phyloP scores from a whole-genome alignment of 2,113 vertebrate genomes.

The Nestor notabilis region DNA sequence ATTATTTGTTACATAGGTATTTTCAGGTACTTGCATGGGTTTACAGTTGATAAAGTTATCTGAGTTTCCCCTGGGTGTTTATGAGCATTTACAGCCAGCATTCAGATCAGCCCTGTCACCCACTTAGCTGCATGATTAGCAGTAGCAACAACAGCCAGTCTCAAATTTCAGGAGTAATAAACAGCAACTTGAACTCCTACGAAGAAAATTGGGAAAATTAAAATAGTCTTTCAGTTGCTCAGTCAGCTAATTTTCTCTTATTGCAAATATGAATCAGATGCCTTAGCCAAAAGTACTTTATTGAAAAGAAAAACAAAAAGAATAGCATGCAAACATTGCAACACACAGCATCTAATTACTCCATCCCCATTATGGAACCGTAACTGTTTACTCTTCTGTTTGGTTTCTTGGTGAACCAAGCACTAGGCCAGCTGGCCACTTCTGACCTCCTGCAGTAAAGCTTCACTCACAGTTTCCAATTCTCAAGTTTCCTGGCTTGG shows the following conservation, averaged over 20 bases:
- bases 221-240: constrained; percentile 38
- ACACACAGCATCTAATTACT: constrained; percentile 36
- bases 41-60: neutral
- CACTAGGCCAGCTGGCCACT: neutral
- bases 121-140: neutral
- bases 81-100: neutral
- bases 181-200: neutral
- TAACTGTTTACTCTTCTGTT: constrained; percentile 12
- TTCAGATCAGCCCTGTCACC: neutral
- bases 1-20: neutral
- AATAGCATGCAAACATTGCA: constrained; percentile 14
- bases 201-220: constrained; percentile 35
- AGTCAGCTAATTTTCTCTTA: constrained; percentile 37
- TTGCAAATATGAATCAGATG: constrained; percentile 28
- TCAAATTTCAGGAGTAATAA: constrained; percentile 15
- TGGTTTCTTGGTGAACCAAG: constrained; percentile 25
- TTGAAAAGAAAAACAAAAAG: constrained; percentile 52
- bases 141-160: neutral
- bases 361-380: neutral
- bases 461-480: neutral
- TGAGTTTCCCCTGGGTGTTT: neutral
- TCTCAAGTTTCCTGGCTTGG: neutral
- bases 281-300: neutral
- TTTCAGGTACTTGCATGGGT: neutral
- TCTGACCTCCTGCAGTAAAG: constrained; percentile 3